Conservation (phyloP, 2,797 vertebrate species). For the Rhabdophis nuchalis region DNA sequence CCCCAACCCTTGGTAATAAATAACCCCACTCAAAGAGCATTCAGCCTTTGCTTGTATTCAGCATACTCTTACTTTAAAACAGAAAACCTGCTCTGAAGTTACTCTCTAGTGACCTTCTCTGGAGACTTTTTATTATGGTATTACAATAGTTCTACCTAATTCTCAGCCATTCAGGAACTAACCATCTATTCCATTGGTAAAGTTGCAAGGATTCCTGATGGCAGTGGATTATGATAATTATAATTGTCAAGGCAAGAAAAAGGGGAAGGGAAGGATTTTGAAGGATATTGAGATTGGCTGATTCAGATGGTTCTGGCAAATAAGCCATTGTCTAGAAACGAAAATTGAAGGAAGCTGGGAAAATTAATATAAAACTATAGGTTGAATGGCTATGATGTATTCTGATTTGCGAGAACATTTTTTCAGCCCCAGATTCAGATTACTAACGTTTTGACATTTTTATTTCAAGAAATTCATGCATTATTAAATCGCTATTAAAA, state of each 20-base stretch:
- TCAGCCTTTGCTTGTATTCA: background rate
- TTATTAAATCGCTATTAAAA: constrained; percentile 1
- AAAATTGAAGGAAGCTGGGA: background rate
- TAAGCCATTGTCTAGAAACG: background rate
- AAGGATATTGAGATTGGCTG: background rate
- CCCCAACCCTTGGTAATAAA: background rate
- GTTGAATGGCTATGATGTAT: background rate
- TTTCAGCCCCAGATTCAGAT: background rate
- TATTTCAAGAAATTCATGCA: background rate
- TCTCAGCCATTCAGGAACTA: background rate
- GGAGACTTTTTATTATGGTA: background rate
- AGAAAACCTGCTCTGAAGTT: background rate
- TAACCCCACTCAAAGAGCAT: background rate
- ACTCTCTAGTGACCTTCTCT: background rate
- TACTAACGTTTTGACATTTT: background rate
- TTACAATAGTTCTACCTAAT: background rate
- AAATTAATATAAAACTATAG: background rate
- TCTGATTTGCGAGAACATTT: background rate
- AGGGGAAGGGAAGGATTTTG: background rate
- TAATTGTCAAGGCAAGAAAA: background rate
- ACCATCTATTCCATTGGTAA: background rate
- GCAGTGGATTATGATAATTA: background rate
- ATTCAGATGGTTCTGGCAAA: background rate
- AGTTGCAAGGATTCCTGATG: background rate
- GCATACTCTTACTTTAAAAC: background rate